Base-by-base conservation (phyloP, 2,888 invertebrate species). In the Alcis repandata region DNA sequence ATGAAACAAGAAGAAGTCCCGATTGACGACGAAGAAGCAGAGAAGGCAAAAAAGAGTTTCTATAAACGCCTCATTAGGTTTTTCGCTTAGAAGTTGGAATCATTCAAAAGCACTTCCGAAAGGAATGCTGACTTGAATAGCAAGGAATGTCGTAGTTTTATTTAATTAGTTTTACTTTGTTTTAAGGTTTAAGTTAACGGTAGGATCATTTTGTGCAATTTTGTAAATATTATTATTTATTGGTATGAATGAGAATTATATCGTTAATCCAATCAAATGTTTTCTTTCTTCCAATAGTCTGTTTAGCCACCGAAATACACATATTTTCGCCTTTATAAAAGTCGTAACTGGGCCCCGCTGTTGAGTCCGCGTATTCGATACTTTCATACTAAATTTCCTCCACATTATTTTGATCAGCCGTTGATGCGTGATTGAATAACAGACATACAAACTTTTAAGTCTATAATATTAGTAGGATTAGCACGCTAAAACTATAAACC, bases 141-240 rank as follows among this genome's bases (percentile, higher is more conserved):
- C 71, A 69, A 48, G 57, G 73, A 79, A 48, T 58, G 67, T 63
- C 75, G 67, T 68, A 69, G 32, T 33, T 56, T 64, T 65, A 69
- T 61, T 62, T 66, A 69, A 51, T 60, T 62, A 60, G 46, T 67
- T 67, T 75, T 78, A 78, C 71, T 75, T 75, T 75, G 79, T 72
- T 74, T 54, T 80, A 79, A 72, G 78, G n/a, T n/a, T n/a, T n/a
- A n/a, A n/a, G n/a, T n/a, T 78, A 77, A 77, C 58, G 65, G 73
- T 78, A 79, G 71, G 73, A 85, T 82, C 88, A 90, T 90, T 90
- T 91, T 90, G 92, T 92, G 92, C 92, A 91, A 90, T 90, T 90
- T 90, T 92, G 91, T 92, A 91, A 90, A 91, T 91, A 91, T 76
- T 73, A 64, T 68, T 63, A 73, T 73, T 77, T 71, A 64, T 27